Base-by-base conservation (phyloP, 1,140 invertebrate genomes). In the Babylonia areolata region DNA sequence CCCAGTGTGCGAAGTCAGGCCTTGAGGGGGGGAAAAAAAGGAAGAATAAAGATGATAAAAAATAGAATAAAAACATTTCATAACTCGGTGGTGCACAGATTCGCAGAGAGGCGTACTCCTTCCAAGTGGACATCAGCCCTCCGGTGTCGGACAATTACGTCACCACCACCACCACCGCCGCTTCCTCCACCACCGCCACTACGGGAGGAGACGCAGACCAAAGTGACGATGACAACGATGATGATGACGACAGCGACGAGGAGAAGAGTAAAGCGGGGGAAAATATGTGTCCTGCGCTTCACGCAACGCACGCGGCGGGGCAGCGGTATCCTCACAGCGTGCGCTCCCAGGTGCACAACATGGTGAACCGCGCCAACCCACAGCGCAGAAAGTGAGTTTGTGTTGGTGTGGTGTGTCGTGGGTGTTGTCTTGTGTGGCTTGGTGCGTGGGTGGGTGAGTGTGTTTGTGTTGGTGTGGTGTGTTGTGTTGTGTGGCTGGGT, bases 251-350 rank as follows among this genome's bases (percentile, higher is more conserved):
- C 35, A 81, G 79, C 37, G 37, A 28, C 33, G 58, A 79, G 9
- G 80, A 86, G 17, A 78, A 84, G 2, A 83, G 86, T 5, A 88
- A 90, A 40, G 87, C 33, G 28, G 80, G 86, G 3, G 87, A 92
- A 54, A 88, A 92, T 35, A 90, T 97, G 17, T 98, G 98, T 94
- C 97, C 97, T 58, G 98, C 97, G 93, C 97, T 97, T 85, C 95
- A 97, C 82, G 96, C 97, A 88, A 94, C 98, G 88, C 97, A 97
- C 92, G 96, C 97, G 39, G 97, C 85, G 94, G 97, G 87, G 95
- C 96, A 92, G 31, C 91, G 94, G 75, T 95, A 94, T 91, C 95
- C 95, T 35, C 93, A 95, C 79, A 88, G 87, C 39, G 73, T 94
- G 28, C 87, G 92, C 42, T 85, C 85, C 39, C 89, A 90, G 85